A percentile compares a stretch with the other conserved stretches of the same genome.
These are phyloP conservation scores for Gymnocypris eckloni DNA, from an alignment of 2,797 vertebrate species.

Conservation along the genomic window DNA sequence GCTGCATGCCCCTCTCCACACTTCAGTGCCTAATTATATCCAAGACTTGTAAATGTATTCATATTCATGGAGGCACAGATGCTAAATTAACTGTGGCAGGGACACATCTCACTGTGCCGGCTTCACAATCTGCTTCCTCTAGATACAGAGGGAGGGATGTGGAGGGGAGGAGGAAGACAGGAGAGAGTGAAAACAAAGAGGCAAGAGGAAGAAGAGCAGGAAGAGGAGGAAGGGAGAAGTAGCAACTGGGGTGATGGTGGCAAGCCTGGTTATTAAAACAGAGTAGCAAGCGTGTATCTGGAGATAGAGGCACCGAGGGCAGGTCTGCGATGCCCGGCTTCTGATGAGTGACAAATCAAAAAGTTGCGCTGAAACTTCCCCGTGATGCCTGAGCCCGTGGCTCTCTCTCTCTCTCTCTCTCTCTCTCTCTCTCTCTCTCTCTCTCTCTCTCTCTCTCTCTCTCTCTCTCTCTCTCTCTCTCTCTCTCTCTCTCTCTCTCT, in stretches of 20 bases:
- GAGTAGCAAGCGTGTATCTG: slow-evolving; percentile 55
- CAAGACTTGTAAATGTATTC: slow-evolving; percentile 94
- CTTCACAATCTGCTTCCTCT: slow-evolving; percentile 93
- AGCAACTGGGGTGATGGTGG: slow-evolving; percentile 6
- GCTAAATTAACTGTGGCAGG: slow-evolving; percentile 95
- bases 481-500: no score
- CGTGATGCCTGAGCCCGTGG: slow-evolving; percentile 84
- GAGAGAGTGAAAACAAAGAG: slow-evolving; percentile 35
- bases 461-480: no score
- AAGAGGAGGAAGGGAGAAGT: slow-evolving; percentile 21
- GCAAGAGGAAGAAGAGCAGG: slow-evolving; percentile 44
- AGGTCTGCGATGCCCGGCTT: slow-evolving; percentile 78
- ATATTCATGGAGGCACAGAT: slow-evolving; percentile 98
- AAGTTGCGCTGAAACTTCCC: slow-evolving; percentile 94
- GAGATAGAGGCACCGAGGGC: slow-evolving; percentile 17
- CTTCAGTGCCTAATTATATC: slow-evolving; percentile 94
- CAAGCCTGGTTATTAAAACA: slow-evolving; percentile 74
- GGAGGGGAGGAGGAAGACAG: slow-evolving; percentile 9
- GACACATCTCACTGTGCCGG: slow-evolving; percentile 92
- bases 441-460: no score
- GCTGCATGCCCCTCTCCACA: slow-evolving; percentile 85
- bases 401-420: slow-evolving; percentile 26
- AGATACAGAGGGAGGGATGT: slow-evolving; percentile 69
- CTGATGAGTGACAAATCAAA: slow-evolving; percentile 96
- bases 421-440: no score